Evolutionary conservation across 2,888 invertebrate genomes (phyloP), one percentile per base, ranked within the genome.

Genomic region (Miltochrista miniata): DNA sequence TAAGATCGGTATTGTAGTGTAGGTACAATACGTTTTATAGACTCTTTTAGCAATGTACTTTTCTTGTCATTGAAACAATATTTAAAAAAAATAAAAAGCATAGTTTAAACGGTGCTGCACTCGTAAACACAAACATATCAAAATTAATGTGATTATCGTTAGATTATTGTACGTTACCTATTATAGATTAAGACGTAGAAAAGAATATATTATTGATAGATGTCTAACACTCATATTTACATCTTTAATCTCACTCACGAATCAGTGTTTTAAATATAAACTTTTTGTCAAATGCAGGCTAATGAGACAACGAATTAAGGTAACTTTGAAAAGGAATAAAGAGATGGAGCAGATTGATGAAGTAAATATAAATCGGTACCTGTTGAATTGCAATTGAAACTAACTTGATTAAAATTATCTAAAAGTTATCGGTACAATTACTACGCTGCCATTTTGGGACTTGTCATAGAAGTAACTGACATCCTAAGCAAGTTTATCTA

Each of bases 221-320:
- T 51, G 52, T 54, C 52, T 63, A 70, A 65, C 58, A 56, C 44
- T 68, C 63, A 64, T 64, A 64, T 67, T 59, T 31, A 24, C 31
- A 31, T 31, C 4, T 8, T 2, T 59, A 58, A 60, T 53, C 54
- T 64, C 74, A 66, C 56, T 38, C 18, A 38, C 38, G 54, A 67
- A 68, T 73, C 56, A 67, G 54, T 68, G 59, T 72, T 60, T 59
- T 63, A 69, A 51, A 56, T 52, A 62, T 70, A 61, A 72, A 84
- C 85, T 88, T 90, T 88, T 79, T 89, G 89, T 84, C 90, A 89
- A 88, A 90, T 89, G 89, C 89, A 84, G 90, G 90, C 90, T 87
- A 85, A 70, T 62, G 66, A 74, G 77, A 90, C 90, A 90, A 90
- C 90, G 90, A 90, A 89, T 86, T 85, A 85, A 50, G 69, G 59